Conservation (phyloP, 1,140 invertebrate species). For the Antheraea pernyi region DNA sequence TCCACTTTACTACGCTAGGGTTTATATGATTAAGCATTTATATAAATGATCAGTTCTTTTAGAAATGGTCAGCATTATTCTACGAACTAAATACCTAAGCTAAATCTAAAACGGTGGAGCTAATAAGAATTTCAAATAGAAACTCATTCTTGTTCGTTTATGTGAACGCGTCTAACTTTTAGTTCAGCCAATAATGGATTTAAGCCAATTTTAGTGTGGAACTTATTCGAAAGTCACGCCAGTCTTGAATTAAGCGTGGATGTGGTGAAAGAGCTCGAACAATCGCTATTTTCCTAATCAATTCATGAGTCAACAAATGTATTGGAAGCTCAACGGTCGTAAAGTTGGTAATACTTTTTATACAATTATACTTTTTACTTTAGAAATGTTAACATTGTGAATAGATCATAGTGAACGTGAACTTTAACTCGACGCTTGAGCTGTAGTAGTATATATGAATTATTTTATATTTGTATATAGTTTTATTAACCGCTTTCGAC, state of each 20-base stretch:
- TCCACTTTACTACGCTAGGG: no score
- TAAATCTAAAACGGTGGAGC: constrained; percentile 24
- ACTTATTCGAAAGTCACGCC: constrained; percentile 32
- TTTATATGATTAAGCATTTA: background rate
- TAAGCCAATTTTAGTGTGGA: constrained; percentile 13
- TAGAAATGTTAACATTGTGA: background rate
- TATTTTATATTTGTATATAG: no score
- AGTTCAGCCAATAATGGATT: constrained; percentile 30
- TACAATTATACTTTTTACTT: background rate
- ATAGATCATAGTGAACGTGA: no score
- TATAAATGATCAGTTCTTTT: background rate
- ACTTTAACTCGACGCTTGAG: no score
- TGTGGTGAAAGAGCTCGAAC: constrained; percentile 24
- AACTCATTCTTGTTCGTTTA: constrained; percentile 18
- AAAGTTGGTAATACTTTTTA: background rate
- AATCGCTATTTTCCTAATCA: constrained; percentile 18
- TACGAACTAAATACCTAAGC: constrained; percentile 16
- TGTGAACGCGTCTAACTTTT: constrained; percentile 27
- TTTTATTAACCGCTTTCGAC: no score
- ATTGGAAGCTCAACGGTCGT: background rate
- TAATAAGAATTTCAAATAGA: constrained; percentile 35
- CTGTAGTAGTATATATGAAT: no score
- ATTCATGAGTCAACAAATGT: constrained; percentile 19
- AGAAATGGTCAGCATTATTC: constrained; percentile 23
- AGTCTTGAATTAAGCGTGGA: constrained; percentile 27